Evolutionary conservation across 2,113 vertebrate genomes (phyloP), one percentile per base, ranked within the genome.

Genomic region (Galemys pyrenaicus): DNA sequence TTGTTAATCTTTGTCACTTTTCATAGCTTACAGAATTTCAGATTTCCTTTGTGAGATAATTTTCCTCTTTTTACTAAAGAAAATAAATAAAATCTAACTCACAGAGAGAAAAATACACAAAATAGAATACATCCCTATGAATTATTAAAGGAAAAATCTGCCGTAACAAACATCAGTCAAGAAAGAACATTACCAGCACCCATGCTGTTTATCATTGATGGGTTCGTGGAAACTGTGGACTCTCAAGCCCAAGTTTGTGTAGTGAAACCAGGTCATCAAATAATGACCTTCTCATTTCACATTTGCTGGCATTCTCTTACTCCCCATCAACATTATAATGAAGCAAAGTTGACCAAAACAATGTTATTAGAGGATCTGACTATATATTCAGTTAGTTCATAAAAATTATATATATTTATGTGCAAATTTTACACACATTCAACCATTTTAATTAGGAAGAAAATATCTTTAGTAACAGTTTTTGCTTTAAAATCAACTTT

Each of bases 401-500:
- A 83, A 15, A n/a, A 82, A 64, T 56, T 56, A 56, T 56, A 22
- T 46, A 30, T 17, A 28, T 62, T 80, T 64, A 68, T 60, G 46
- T 51, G 64, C 6, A 64, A 54, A 85, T 77, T 41, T 20, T 35
- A 30, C 39, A n/a, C 9, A 35, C 12, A 62, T 62, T 37, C 68
- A 94, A 54, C 37, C 54, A 46, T 65, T 68, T 86, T 70, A 37
- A 44, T 46, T 64, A 30, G 56, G 73, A 80, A 24, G 30, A 35
- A n/a, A 17, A 60, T 83, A 46, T 30, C 30, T 62, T 49, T 46
- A 62, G 12, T 28, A 60, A 77, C 41, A 39, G 3, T 60, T 35
- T 89, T 93, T 70, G 30, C 32, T 90, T 67, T 62, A 62, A 78
- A 78, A 79, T n/a, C 41, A 71, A 74, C 35, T 82, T 64, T 79